A percentile compares a stretch with the other conserved stretches of the same genome.
Conservation (phyloP, 1,140 invertebrate species). For the Lepidostoma basale region DNA sequence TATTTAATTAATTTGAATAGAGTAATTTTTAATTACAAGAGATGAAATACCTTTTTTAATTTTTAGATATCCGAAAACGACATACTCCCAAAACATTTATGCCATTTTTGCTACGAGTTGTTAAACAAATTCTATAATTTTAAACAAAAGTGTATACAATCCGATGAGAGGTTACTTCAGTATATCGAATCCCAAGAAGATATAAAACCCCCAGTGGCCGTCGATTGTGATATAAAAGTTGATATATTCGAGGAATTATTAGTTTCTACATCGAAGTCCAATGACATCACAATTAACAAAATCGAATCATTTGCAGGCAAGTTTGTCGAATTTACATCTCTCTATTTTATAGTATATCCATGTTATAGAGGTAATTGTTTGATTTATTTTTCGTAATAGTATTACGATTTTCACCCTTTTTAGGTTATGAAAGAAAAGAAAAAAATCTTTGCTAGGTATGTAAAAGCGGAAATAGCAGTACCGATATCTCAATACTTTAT, state of each 20-base stretch:
- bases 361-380: no score
- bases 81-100: slow-evolving; percentile 51
- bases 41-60: background rate
- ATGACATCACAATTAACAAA: slow-evolving; percentile 24
- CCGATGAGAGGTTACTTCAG: slow-evolving; percentile 49
- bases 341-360: no score
- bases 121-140: slow-evolving; percentile 52
- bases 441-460: no score
- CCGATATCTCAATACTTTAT: no score
- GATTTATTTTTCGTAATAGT: no score
- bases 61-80: slow-evolving; percentile 31
- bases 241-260: slow-evolving; percentile 28
- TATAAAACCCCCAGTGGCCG: background rate
- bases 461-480: no score
- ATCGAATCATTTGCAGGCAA: background rate
- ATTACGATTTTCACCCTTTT: no score
- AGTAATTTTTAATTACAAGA: background rate
- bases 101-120: slow-evolving; percentile 51
- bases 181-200: slow-evolving; percentile 1
- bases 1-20: background rate
- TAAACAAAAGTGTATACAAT: slow-evolving; percentile 54
- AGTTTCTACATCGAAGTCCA: slow-evolving; percentile 34
- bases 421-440: no score
- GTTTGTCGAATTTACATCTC: background rate
- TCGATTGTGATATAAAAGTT: slow-evolving; percentile 31